These are phyloP conservation scores for Polypterus bichir DNA, from an alignment of 2,113 vertebrate species.

Conservation along the genomic window DNA sequence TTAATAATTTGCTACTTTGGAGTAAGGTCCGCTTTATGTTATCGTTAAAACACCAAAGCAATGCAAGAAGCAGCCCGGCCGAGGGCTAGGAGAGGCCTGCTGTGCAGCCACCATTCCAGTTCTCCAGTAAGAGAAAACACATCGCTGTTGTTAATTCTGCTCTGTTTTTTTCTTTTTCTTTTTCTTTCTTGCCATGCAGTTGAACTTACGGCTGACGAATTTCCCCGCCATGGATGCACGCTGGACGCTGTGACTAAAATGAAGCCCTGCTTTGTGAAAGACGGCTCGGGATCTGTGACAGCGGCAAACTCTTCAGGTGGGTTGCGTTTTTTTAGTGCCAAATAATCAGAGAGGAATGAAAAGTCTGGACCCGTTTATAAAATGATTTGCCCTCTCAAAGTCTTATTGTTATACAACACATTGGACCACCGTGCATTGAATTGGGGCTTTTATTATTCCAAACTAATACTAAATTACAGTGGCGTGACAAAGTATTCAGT, in stretches of 20 bases:
- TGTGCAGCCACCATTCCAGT: too few species aligned
- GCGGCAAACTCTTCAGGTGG: slow-evolving; percentile 86
- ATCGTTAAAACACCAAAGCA: too few species aligned
- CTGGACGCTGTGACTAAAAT: slow-evolving; percentile 68
- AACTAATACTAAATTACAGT: too few species aligned
- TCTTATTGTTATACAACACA: too few species aligned
- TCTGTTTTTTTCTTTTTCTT: background rate
- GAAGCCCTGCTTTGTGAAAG: slow-evolving; percentile 75
- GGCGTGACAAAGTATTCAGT: too few species aligned
- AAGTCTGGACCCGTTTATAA: background rate
- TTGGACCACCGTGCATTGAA: too few species aligned
- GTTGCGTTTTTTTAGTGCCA: background rate
- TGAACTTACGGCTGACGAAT: slow-evolving; percentile 77
- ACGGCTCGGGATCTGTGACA: slow-evolving; percentile 76
- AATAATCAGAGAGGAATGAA: background rate
- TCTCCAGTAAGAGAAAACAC: background rate
- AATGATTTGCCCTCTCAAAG: background rate
- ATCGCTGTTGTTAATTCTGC: background rate
- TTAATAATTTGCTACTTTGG: too few species aligned
- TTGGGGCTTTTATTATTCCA: too few species aligned
- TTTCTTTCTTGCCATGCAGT: slow-evolving; percentile 52
- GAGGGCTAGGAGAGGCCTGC: too few species aligned
- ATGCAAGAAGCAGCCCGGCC: too few species aligned
- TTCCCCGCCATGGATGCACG: slow-evolving; percentile 77
- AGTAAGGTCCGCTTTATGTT: too few species aligned